Conservation (phyloP, 2,797 vertebrate genomes). For the Gymnocypris eckloni region DNA sequence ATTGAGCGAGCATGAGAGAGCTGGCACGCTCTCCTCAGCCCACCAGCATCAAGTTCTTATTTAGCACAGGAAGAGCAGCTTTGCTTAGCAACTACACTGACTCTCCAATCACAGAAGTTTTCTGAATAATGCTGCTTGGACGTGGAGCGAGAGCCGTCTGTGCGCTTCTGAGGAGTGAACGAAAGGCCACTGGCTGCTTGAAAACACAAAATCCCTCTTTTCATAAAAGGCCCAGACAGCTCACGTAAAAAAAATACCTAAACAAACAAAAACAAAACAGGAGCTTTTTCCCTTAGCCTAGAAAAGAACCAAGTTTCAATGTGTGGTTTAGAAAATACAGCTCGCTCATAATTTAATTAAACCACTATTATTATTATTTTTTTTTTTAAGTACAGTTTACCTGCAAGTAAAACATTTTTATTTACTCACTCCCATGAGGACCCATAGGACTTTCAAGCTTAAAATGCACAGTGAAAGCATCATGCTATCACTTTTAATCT, state of each 20-base stretch:
- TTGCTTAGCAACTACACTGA: conserved; percentile 83
- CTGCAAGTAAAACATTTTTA: background rate
- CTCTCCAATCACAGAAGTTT: conserved; percentile 81
- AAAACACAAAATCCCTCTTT: conserved; percentile 54
- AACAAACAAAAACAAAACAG: conserved; percentile 18
- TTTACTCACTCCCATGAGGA: background rate
- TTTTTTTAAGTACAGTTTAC: background rate
- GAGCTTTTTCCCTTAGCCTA: conserved; percentile 27
- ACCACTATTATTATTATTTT: background rate
- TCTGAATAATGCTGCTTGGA: conserved; percentile 71
- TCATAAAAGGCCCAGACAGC: conserved; percentile 21
- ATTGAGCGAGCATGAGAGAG: conserved; percentile 57
- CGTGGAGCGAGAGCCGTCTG: conserved; percentile 68
- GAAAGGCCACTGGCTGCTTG: conserved; percentile 45
- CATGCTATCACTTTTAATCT: background rate
- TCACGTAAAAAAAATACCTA: background rate
- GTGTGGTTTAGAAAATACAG: background rate
- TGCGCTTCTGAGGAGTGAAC: conserved; percentile 47
- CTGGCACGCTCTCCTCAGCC: conserved; percentile 76
- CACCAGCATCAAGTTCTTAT: conserved; percentile 83
- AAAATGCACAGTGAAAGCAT: background rate
- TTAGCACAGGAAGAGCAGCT: conserved; percentile 85
- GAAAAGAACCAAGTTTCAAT: background rate
- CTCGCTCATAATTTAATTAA: background rate
- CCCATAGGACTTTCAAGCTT: background rate